phyloP scores from a whole-genome alignment of 2,888 invertebrate genomes.

The Anoplius nigerrimus region DNA sequence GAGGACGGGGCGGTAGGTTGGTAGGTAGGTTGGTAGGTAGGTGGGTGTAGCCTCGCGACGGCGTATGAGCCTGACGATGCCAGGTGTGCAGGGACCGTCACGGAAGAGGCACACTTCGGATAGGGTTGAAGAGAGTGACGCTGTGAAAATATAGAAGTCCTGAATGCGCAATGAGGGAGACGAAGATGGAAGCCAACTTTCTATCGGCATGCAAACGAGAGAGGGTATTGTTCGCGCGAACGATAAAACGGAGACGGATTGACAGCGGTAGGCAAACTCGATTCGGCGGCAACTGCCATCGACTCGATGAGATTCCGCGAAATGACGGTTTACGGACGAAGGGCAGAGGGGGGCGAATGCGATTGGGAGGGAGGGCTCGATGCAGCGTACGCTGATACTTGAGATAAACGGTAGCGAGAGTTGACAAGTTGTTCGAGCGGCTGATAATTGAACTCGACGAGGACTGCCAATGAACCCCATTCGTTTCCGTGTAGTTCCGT shows the following conservation, averaged over 20 bases:
- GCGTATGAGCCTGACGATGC: slow-evolving; percentile 7
- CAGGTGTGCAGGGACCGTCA: neutral
- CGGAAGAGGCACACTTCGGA: slow-evolving; percentile 21
- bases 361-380: too few species aligned
- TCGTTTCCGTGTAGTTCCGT: too few species aligned
- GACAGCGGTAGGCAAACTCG: slow-evolving; percentile 14
- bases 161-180: slow-evolving; percentile 24
- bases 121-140: slow-evolving; percentile 31
- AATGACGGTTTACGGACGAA: too few species aligned
- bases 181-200: slow-evolving; percentile 25
- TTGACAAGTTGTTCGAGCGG: too few species aligned
- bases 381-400: too few species aligned
- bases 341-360: too few species aligned
- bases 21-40: neutral
- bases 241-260: slow-evolving; percentile 10
- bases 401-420: too few species aligned
- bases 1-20: neutral
- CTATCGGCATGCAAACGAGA: slow-evolving; percentile 21
- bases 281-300: neutral
- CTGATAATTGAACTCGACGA: too few species aligned
- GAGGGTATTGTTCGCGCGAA: neutral
- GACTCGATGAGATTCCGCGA: too few species aligned
- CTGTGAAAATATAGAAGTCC: slow-evolving; percentile 33
- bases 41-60: neutral
- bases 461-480: too few species aligned